Evolutionary conservation across 2,113 vertebrate species (phyloP), one percentile per base, ranked within the genome.

Genomic region (Gobius niger): DNA sequence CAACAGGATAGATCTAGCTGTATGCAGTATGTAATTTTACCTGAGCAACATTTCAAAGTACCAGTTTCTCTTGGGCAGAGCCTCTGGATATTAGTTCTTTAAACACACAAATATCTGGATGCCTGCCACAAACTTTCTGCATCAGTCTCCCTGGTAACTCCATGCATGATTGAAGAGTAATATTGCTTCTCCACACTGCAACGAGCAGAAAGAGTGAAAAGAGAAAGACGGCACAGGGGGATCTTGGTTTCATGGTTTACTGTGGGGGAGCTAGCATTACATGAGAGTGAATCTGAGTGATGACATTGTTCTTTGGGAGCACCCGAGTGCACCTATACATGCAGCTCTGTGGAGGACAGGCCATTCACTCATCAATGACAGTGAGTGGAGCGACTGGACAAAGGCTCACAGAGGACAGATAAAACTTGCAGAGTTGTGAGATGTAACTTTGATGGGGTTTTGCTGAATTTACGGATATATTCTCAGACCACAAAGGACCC

Each of bases 261-360:
- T 44, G 75, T 47, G 68, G 61, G 52, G 67, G 67, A 70, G 82
- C 74, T 91, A 85, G 74, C 76, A 7, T 92, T 92, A 91, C 90
- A 87, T 41, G 84, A 78, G 79, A 86, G 76, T 65, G 85, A 91
- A 82, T 82, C 67, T 51, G 80, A 76, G 82, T 88, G 91, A 90
- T 91, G 88, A 92, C 88, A 89, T 85, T 86, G 87, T 88, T 81
- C 77, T 81, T 59, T 53, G 67, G 79, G 44, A 77, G 44, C 81
- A 79, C 78, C 82, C 85, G 82, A 83, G 78, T 82, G 83, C 82
- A 80, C 83, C 81, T 77, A 67, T 79, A 83, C 82, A 72, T 73
- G 67, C 8, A 19, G 60, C 75, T 56, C 66, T 73, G 52, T 62
- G 63, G 75, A 66, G 65, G 72, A 63, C 57, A 57, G 77, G 57